Base-by-base conservation (phyloP, 2,797 vertebrate species). In the Apogon talboti region DNA sequence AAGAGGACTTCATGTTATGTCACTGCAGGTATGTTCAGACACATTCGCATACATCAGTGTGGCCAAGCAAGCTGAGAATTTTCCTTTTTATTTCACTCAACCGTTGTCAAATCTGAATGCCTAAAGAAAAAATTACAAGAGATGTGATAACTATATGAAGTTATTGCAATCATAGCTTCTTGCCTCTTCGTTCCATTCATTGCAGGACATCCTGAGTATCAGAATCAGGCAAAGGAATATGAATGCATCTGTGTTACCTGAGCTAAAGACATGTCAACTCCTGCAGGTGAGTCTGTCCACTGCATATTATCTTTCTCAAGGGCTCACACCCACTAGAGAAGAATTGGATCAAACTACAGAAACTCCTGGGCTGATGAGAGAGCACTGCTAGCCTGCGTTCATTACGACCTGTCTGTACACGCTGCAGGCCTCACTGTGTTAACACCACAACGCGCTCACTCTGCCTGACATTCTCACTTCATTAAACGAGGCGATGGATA, bases 391-490 rank as follows among this genome's bases (percentile, higher is more conserved):
- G 59, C n/a, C 50, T 21, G 14, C 46, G 15, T 21, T 76, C 74
- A 69, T 21, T 40, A 8, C 6, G 44, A 60, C 83, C 35, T 13
- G 69, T 78, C 75, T 0, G 28, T 30, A 72, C 87, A 78, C 1
- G 84, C 54, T 50, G 1, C 52, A 44, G 61, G 48, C 12, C 53
- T 59, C 7, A 5, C 42, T 45, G 7, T n/a, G 30, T 30, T 7
- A 57, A 45, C 48, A 21, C 66, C 40, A 7, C 3, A 2, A 6
- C 3, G 14, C 43, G 51, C 51, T 59, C 45, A 55, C 43, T 18
- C 64, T 30, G 42, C 50, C 41, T 24, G 46, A 60, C 21, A 45
- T 37, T 48, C 37, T 43, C 43, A 2, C 33, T 46, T 41, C 43
- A 44, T 35, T 46, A 50, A 24, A 58, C 53, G 42, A 60, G 28